phyloP scores from a whole-genome alignment of 2,797 vertebrate genomes.

The Enteromius paludinosus region DNA sequence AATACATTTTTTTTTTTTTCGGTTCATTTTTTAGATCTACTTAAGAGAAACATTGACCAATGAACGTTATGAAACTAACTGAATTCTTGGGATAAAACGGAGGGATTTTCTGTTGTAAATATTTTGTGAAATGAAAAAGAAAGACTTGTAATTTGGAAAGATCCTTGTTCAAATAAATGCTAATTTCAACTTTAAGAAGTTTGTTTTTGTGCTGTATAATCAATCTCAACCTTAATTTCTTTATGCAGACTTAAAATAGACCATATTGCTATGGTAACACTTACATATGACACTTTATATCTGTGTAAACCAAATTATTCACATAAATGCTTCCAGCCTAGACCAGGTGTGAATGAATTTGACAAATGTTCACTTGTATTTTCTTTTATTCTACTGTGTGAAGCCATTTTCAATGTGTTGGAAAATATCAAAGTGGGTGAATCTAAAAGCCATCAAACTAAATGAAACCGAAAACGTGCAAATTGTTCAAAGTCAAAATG shows the following conservation, averaged over 20 bases:
- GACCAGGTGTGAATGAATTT: constrained; percentile 5
- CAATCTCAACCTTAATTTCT: neutral
- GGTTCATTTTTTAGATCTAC: constrained; percentile 25
- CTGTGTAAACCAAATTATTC: constrained; percentile 2
- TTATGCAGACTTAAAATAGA: constrained; percentile 1
- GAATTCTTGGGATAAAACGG: constrained; percentile 56
- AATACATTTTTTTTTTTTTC: neutral
- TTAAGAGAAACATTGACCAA: constrained; percentile 57
- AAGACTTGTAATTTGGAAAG: constrained; percentile 76
- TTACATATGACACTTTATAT: neutral
- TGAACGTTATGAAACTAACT: constrained; percentile 50
- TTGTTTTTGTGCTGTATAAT: neutral
- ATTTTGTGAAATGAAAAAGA: constrained; percentile 82
- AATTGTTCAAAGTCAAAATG: constrained; percentile 28
- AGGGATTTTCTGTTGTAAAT: constrained; percentile 81
- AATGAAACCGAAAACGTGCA: neutral
- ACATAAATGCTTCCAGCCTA: neutral
- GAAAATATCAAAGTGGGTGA: neutral
- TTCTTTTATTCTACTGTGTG: neutral
- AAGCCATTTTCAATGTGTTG: neutral
- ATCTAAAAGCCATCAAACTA: neutral
- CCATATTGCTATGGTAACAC: constrained; percentile 8
- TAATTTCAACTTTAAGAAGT: constrained; percentile 51
- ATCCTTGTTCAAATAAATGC: constrained; percentile 78
- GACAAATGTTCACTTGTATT: neutral